phyloP scores from a whole-genome alignment of 2,113 vertebrate species.

The Notothenia rossii region DNA sequence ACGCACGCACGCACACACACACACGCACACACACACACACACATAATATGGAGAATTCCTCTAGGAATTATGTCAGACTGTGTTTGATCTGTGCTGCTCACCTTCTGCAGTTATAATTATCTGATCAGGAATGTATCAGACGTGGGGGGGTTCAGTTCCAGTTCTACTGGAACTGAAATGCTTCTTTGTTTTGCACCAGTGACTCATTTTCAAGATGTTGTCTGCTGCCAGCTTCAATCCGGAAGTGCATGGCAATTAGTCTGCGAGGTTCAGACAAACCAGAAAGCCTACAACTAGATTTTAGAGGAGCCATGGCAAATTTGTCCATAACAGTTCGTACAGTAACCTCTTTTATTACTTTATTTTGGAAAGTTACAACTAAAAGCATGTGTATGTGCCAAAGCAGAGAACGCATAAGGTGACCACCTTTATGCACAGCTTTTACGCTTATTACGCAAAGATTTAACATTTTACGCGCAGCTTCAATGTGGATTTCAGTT shows the following conservation, averaged over 20 bases:
- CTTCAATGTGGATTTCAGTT: slow-evolving; percentile 15
- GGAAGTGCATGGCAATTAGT: slow-evolving; percentile 99
- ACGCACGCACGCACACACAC: neutral
- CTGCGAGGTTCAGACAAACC: slow-evolving; percentile 93
- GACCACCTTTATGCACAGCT: slow-evolving; percentile 51
- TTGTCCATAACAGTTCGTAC: slow-evolving; percentile 38
- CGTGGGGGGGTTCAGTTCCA: neutral
- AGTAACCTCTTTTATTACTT: neutral
- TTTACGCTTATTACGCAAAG: slow-evolving; percentile 54
- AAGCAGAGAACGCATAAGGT: neutral
- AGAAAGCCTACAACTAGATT: slow-evolving; percentile 90
- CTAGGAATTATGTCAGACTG: slow-evolving; percentile 7
- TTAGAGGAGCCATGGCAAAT: slow-evolving; percentile 79
- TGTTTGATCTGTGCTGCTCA: slow-evolving; percentile 11
- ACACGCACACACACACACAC: slow-evolving; percentile 41
- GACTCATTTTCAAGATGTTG: slow-evolving; percentile 99
- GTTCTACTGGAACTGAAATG: slow-evolving; percentile 86
- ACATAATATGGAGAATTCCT: slow-evolving; percentile 51
- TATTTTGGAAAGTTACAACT: neutral
- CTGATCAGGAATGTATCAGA: neutral
- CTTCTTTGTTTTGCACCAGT: slow-evolving; percentile 96
- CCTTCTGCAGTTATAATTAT: neutral
- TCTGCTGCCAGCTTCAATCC: slow-evolving; percentile 99
- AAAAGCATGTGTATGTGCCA: slow-evolving; percentile 10
- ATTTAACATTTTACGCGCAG: slow-evolving; percentile 10